Conservation (phyloP, 2,888 invertebrate genomes). For the Andrena bucephala region DNA sequence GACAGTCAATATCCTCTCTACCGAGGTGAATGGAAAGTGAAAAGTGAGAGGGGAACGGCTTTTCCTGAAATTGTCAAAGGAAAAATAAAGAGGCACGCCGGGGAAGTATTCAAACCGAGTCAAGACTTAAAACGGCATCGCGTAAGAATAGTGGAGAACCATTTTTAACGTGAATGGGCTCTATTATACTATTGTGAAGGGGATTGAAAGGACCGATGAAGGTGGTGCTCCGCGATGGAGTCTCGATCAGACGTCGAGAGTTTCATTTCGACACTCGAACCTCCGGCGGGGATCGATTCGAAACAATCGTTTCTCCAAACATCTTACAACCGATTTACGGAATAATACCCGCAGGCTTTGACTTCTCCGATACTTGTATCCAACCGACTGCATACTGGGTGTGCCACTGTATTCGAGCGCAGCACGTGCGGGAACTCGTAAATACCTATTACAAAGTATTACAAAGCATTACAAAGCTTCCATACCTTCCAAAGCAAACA, state of each 20-base stretch:
- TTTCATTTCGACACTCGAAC: constrained; percentile 77
- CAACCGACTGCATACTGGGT: constrained; percentile 55
- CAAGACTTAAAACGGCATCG: constrained; percentile 62
- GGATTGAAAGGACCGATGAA: constrained; percentile 67
- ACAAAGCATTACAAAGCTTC: too few species aligned
- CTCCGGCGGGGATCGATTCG: constrained; percentile 72
- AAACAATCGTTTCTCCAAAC: constrained; percentile 80
- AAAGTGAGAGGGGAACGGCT: neutral
- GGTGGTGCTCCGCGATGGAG: constrained; percentile 63
- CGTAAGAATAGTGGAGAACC: constrained; percentile 71
- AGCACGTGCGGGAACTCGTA: neutral
- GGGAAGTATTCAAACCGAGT: constrained; percentile 57
- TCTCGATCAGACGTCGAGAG: constrained; percentile 71
- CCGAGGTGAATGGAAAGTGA: neutral
- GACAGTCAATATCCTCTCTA: neutral
- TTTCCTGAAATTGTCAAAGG: constrained; percentile 21
- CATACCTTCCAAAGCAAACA: too few species aligned
- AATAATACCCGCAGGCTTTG: constrained; percentile 66
- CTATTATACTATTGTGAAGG: constrained; percentile 73
- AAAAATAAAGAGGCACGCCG: constrained; percentile 31
- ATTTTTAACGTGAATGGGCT: constrained; percentile 70
- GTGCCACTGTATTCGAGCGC: constrained; percentile 23
- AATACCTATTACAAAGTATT: too few species aligned
- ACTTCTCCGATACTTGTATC: constrained; percentile 65
- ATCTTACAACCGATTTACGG: constrained; percentile 73